These are phyloP conservation scores for Epinephelus lanceolatus DNA, from an alignment of 2,113 vertebrate species.

Conservation along the genomic window DNA sequence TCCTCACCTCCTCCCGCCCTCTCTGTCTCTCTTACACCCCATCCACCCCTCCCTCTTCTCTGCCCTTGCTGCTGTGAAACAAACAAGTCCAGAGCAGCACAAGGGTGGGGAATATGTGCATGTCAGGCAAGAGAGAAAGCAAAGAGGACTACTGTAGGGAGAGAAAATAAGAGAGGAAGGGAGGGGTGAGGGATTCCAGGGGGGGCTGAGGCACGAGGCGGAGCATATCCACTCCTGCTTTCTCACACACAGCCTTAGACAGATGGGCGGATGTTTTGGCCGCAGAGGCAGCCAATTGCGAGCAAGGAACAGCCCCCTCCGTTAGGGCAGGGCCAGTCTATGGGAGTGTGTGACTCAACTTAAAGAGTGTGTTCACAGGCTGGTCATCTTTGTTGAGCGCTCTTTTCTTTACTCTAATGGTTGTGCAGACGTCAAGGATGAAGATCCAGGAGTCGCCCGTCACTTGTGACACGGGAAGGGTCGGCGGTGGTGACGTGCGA, in stretches of 20 bases:
- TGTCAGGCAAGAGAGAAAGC: constrained; percentile 42
- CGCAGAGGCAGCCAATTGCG: constrained; percentile 75
- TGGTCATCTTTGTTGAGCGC: constrained; percentile 63
- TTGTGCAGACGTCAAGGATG: constrained; percentile 90
- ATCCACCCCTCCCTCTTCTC: constrained; percentile 37
- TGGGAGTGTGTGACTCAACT: constrained; percentile 73
- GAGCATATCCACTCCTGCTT: constrained; percentile 37
- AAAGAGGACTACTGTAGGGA: constrained; percentile 44
- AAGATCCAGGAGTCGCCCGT: constrained; percentile 95
- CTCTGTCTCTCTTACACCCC: not conserved
- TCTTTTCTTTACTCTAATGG: constrained; percentile 73
- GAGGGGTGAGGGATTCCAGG: constrained; percentile 44
- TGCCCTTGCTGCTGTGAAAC: constrained; percentile 69
- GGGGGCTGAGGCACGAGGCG: constrained; percentile 35
- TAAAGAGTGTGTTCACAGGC: constrained; percentile 78
- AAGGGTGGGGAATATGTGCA: constrained; percentile 47
- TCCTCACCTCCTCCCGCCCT: constrained; percentile 12
- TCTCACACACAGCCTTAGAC: constrained; percentile 70
- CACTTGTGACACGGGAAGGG: constrained; percentile 85
- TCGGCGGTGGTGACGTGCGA: constrained; percentile 75
- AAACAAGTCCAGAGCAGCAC: constrained; percentile 77
- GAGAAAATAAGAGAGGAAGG: constrained; percentile 28
- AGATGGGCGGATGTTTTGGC: constrained; percentile 84
- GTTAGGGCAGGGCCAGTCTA: constrained; percentile 69
- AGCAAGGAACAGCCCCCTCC: constrained; percentile 62